Percentiles rank a stretch among this genome's conserved stretches.
These are phyloP conservation scores for Nesogale talazaci DNA, from an alignment of 2,113 vertebrate species.

Conservation along the genomic window DNA sequence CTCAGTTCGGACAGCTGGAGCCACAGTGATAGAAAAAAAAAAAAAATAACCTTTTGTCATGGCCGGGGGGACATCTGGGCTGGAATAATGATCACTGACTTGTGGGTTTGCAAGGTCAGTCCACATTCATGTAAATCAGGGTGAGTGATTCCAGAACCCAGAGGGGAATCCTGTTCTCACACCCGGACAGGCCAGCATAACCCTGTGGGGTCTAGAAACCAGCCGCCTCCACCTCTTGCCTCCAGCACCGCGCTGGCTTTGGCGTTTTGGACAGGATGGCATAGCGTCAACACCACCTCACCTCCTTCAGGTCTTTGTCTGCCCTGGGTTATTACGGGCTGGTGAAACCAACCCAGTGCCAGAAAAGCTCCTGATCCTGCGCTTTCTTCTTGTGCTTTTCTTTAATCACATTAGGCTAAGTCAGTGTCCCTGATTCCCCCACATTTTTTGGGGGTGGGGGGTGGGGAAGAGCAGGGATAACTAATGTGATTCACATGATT, in stretches of 20 bases:
- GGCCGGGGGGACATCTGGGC: background rate
- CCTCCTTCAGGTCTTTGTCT: background rate
- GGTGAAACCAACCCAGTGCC: constrained; percentile 35
- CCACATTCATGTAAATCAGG: background rate
- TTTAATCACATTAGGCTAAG: constrained; percentile 65
- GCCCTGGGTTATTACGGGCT: background rate
- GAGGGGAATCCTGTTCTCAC: background rate
- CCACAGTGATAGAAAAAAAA: background rate
- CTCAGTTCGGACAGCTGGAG: background rate
- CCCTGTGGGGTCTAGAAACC: background rate
- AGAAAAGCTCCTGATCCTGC: constrained; percentile 25
- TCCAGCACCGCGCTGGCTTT: background rate
- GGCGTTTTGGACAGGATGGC: background rate
- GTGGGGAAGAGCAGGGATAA: too few species aligned
- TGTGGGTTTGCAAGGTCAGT: background rate
- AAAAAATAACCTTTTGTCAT: background rate
- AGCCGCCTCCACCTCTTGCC: background rate
- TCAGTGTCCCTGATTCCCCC: background rate
- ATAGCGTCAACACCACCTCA: background rate
- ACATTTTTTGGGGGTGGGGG: constrained; percentile 42
- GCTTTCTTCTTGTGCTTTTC: constrained; percentile 23
- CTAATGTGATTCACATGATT: constrained; percentile 61
- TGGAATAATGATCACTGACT: background rate
- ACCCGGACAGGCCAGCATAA: rapidly evolving
- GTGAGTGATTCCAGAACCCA: background rate